These are phyloP conservation scores for Embiotoca jacksoni DNA, from an alignment of 2,113 vertebrate species.

Conservation along the genomic window DNA sequence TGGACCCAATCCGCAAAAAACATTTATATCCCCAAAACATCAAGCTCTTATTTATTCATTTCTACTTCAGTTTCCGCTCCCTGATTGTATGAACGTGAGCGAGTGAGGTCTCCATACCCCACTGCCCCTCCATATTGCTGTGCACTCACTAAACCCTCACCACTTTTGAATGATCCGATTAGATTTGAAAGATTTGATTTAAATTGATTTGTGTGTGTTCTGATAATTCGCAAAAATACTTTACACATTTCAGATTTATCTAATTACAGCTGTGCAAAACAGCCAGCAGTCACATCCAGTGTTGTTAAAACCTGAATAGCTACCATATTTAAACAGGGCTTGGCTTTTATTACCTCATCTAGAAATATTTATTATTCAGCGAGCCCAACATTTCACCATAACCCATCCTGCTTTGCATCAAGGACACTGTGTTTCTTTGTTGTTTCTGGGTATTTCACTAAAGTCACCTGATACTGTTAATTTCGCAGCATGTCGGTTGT, in stretches of 20 bases:
- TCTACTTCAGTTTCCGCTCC: neutral
- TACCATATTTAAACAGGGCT: constrained; percentile 11
- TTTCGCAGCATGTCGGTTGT: constrained; percentile 47
- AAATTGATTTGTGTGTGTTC: neutral
- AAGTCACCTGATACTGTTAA: constrained; percentile 69
- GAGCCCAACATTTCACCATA: constrained; percentile 2
- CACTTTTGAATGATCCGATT: neutral
- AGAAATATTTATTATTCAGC: constrained; percentile 29
- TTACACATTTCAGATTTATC: constrained; percentile 25
- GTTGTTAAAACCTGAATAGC: constrained; percentile 15
- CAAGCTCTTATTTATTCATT: neutral
- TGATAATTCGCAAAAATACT: constrained; percentile 20
- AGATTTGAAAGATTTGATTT: neutral
- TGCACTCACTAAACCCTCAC: neutral
- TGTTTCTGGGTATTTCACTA: constrained; percentile 57
- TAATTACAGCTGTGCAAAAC: constrained; percentile 32
- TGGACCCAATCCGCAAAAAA: neutral
- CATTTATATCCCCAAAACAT: neutral
- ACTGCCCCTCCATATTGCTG: neutral
- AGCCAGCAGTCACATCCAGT: constrained; percentile 18
- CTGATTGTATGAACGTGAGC: neutral
- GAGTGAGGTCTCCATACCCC: neutral
- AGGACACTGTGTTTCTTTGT: constrained; percentile 28
- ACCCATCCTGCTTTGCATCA: constrained; percentile 32
- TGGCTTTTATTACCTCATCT: constrained; percentile 19